phyloP scores from a whole-genome alignment of 2,113 vertebrate genomes.

The Microcebus griseorufus region DNA sequence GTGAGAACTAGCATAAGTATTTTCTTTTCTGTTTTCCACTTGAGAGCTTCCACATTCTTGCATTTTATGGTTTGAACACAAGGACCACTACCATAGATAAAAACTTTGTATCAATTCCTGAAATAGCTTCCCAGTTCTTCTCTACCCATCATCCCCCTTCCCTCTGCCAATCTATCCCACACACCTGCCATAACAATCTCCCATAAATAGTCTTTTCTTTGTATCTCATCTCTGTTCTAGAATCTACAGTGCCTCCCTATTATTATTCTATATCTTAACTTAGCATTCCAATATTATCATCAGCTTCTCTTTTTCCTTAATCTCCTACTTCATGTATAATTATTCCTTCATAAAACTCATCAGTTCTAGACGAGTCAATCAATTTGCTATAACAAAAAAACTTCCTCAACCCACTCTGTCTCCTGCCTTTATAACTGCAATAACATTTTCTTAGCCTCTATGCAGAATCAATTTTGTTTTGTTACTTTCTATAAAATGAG shows the following conservation, averaged over 20 bases:
- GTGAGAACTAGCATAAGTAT: neutral
- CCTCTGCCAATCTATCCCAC: neutral
- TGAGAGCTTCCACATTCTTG: neutral
- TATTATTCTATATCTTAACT: neutral
- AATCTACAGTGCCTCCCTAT: neutral
- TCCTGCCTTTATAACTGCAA: neutral
- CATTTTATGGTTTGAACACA: neutral
- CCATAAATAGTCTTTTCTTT: neutral
- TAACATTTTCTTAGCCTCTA: neutral
- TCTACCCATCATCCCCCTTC: neutral
- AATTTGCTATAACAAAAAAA: neutral
- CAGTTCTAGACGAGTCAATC: neutral
- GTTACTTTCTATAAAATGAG: neutral
- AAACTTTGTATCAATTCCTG: neutral
- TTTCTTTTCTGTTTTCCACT: neutral
- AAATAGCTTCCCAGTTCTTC: neutral
- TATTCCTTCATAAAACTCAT: neutral
- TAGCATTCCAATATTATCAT: neutral
- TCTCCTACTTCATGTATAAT: neutral
- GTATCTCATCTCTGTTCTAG: neutral
- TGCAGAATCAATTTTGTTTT: neutral
- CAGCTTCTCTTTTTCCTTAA: neutral
- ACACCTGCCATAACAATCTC: neutral
- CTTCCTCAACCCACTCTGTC: neutral
- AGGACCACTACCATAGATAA: neutral